Percentiles rank a stretch among this genome's conserved stretches.
Conservation (phyloP, 2,113 vertebrate species). For the Podocnemis expansa region DNA sequence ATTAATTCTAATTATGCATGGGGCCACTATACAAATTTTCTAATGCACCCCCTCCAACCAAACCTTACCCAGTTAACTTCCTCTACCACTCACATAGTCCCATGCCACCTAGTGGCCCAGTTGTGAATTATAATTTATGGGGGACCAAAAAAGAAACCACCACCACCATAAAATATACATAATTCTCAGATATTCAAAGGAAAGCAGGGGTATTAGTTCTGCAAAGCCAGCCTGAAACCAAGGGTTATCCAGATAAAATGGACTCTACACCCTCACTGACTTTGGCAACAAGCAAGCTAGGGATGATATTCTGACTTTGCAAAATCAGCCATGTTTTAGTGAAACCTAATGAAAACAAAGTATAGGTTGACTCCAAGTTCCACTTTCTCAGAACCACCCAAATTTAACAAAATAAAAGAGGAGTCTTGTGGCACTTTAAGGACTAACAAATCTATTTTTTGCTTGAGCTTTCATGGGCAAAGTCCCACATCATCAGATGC, state of each 20-base stretch:
- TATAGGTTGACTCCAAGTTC: background rate
- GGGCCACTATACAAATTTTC: background rate
- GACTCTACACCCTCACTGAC: background rate
- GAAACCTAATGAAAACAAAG: background rate
- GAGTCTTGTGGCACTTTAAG: no score
- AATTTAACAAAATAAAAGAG: no score
- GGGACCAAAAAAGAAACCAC: background rate
- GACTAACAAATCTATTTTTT: no score
- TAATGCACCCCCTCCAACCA: background rate
- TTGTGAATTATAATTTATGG: background rate
- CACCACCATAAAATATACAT: background rate
- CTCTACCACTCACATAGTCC: background rate
- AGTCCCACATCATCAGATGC: no score
- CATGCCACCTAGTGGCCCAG: background rate
- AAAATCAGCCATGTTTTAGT: background rate
- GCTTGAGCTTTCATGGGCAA: no score
- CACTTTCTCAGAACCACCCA: background rate
- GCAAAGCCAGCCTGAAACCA: background rate
- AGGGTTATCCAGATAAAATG: background rate
- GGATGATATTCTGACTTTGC: background rate
- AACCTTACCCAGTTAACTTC: background rate
- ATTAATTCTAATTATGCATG: accelerated
- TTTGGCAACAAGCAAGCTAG: background rate
- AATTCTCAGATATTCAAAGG: background rate
- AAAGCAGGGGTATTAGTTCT: background rate